These are phyloP conservation scores for Psilanteris sp. DNA, from an alignment of 1,140 invertebrate genomes.

Conservation along the genomic window DNA sequence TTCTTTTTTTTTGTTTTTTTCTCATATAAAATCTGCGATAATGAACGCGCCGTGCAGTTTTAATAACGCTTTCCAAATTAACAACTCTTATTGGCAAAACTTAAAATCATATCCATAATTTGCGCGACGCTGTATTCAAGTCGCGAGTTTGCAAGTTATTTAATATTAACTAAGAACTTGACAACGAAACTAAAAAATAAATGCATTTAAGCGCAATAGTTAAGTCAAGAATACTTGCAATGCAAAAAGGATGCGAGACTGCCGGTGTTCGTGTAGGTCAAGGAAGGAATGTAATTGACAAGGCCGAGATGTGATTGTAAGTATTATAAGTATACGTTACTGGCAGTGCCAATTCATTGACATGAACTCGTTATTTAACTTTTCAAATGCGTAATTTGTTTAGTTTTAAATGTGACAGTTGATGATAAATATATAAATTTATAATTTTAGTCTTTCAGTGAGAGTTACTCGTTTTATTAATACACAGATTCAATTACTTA, in stretches of 20 bases:
- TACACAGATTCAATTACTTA: too few species aligned
- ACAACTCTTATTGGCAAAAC: too few species aligned
- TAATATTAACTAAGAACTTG: neutral
- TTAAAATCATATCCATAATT: too few species aligned
- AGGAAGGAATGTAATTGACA: slow-evolving; percentile 69
- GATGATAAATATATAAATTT: slow-evolving; percentile 2
- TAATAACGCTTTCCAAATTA: too few species aligned
- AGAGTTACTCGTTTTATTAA: too few species aligned
- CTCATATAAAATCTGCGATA: too few species aligned
- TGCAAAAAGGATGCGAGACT: slow-evolving; percentile 65
- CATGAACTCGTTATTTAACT: slow-evolving; percentile 45
- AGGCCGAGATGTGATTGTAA: slow-evolving; percentile 67
- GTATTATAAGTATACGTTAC: slow-evolving; percentile 57
- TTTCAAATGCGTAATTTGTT: slow-evolving; percentile 30
- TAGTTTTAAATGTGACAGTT: slow-evolving; percentile 4
- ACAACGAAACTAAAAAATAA: slow-evolving; percentile 35
- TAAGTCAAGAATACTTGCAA: slow-evolving; percentile 51
- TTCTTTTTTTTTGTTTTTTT: too few species aligned
- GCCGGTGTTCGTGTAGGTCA: slow-evolving; percentile 67
- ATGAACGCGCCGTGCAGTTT: too few species aligned
- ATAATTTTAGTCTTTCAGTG: too few species aligned
- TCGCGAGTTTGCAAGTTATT: too few species aligned
- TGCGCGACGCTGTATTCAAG: too few species aligned
- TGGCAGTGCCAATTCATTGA: slow-evolving; percentile 38
- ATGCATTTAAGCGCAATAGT: slow-evolving; percentile 52